phyloP scores from a whole-genome alignment of 1,140 invertebrate genomes.

The Philopotamus ludificatus region DNA sequence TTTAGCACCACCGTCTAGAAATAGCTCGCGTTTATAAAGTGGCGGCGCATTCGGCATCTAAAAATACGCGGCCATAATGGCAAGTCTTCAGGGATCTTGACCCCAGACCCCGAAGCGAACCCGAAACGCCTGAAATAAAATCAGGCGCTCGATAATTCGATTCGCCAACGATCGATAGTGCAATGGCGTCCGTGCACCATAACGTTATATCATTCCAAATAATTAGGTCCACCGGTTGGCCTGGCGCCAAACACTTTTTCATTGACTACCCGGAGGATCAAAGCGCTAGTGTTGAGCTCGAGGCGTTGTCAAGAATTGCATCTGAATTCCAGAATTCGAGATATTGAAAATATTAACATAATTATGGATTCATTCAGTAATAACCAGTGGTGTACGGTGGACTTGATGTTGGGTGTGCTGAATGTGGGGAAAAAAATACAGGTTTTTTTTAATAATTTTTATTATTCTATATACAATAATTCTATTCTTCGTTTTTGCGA shows the following conservation, averaged over 20 bases:
- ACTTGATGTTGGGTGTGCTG: too few relatives aligned
- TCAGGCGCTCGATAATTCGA: not conserved
- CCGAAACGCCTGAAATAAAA: not conserved
- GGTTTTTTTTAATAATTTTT: too few relatives aligned
- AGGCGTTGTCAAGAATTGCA: too few relatives aligned
- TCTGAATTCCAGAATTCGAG: too few relatives aligned
- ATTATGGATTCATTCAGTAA: too few relatives aligned
- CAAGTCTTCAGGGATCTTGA: slow-evolving; percentile 18
- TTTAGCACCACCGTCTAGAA: not conserved
- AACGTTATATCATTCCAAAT: slow-evolving; percentile 10
- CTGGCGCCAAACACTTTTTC: slow-evolving; percentile 5
- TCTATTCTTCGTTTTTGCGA: too few relatives aligned
- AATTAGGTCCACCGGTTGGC: not conserved
- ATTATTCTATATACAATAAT: too few relatives aligned
- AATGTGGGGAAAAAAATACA: too few relatives aligned
- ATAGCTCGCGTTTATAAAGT: slow-evolving; percentile 2
- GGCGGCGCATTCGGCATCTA: slow-evolving; percentile 11
- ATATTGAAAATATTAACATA: too few relatives aligned
- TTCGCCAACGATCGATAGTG: not conserved
- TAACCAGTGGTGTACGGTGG: too few relatives aligned
- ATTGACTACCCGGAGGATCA: not conserved
- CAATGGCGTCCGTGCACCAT: not conserved
- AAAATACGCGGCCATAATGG: slow-evolving; percentile 13
- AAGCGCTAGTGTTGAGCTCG: not conserved
- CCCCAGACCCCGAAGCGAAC: not conserved